These are phyloP conservation scores for Drosophila insularis DNA, from an alignment of 1,140 invertebrate genomes.

Conservation along the genomic window DNA sequence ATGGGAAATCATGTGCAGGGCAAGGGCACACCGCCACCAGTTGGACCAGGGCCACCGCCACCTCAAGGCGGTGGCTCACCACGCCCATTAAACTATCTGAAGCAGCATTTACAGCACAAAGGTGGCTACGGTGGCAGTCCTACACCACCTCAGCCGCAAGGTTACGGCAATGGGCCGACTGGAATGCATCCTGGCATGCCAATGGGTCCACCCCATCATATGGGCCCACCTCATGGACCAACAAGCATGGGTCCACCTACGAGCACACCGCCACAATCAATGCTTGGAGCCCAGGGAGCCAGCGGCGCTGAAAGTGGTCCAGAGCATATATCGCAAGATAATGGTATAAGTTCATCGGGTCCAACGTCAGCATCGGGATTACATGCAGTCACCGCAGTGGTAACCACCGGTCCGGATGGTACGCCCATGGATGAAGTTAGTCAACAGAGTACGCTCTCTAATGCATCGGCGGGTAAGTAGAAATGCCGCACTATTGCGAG, in stretches of 20 bases:
- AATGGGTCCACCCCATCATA: constrained; percentile 85
- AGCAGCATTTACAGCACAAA: constrained; percentile 88
- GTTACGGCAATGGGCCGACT: constrained; percentile 83
- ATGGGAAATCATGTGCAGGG: constrained; percentile 81
- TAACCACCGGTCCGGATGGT: constrained; percentile 94
- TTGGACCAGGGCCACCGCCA: constrained; percentile 64
- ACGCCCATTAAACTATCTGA: constrained; percentile 85
- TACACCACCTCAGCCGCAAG: constrained; percentile 85
- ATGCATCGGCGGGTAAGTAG: constrained; percentile 91
- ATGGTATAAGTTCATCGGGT: constrained; percentile 80
- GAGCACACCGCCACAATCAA: constrained; percentile 72
- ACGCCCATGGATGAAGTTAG: constrained; percentile 93
- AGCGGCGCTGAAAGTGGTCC: constrained; percentile 64
- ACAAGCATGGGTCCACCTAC: constrained; percentile 84
- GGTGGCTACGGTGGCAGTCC: constrained; percentile 84
- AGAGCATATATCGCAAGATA: constrained; percentile 81
- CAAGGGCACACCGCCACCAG: constrained; percentile 76
- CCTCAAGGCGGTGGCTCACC: constrained; percentile 77
- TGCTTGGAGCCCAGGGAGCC: constrained; percentile 55
- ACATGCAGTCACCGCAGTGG: constrained; percentile 91
- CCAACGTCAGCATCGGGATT: constrained; percentile 82
- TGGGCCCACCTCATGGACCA: constrained; percentile 84
- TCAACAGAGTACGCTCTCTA: constrained; percentile 95
- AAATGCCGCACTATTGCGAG: not conserved
- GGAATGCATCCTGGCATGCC: constrained; percentile 82